These are phyloP conservation scores for Congeria kusceri DNA, from an alignment of 2,888 invertebrate species.

Conservation along the genomic window DNA sequence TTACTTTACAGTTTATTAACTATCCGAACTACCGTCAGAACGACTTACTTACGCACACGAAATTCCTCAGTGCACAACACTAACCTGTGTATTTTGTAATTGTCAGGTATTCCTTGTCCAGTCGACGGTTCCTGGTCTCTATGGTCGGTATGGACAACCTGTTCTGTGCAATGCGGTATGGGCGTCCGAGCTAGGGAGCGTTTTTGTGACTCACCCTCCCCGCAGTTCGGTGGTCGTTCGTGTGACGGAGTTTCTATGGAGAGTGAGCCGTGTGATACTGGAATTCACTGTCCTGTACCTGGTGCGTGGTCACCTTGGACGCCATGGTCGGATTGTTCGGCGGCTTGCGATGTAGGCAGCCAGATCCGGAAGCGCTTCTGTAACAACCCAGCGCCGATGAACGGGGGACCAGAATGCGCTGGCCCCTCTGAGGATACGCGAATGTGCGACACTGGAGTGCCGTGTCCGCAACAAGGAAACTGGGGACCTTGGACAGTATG, in stretches of 20 bases:
- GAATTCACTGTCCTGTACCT: conserved; percentile 47
- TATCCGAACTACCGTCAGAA: too few relatives aligned
- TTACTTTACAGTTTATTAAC: too few relatives aligned
- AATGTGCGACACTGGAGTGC: conserved; percentile 37
- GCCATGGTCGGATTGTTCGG: conserved; percentile 44
- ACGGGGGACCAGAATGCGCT: conserved; percentile 44
- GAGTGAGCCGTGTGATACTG: conserved; percentile 37
- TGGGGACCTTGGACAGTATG: conserved; percentile 56
- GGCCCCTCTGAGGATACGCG: conserved; percentile 28
- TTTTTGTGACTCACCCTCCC: conserved; percentile 50
- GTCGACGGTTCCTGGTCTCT: conserved; percentile 49
- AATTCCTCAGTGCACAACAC: too few relatives aligned
- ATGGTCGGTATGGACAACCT: conserved; percentile 43
- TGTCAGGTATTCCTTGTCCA: conserved; percentile 34
- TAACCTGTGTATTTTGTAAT: neutral
- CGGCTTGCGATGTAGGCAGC: conserved; percentile 45
- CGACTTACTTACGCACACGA: too few relatives aligned
- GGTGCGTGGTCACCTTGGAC: conserved; percentile 54
- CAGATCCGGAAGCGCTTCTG: conserved; percentile 43
- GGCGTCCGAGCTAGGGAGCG: conserved; percentile 38
- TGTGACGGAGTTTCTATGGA: conserved; percentile 48
- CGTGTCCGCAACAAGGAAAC: conserved; percentile 48
- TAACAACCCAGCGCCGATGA: conserved; percentile 49
- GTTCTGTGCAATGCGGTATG: conserved; percentile 44
- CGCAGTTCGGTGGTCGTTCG: conserved; percentile 50